Conservation (phyloP, 2,797 vertebrate species). For the Aphelocoma californica region DNA sequence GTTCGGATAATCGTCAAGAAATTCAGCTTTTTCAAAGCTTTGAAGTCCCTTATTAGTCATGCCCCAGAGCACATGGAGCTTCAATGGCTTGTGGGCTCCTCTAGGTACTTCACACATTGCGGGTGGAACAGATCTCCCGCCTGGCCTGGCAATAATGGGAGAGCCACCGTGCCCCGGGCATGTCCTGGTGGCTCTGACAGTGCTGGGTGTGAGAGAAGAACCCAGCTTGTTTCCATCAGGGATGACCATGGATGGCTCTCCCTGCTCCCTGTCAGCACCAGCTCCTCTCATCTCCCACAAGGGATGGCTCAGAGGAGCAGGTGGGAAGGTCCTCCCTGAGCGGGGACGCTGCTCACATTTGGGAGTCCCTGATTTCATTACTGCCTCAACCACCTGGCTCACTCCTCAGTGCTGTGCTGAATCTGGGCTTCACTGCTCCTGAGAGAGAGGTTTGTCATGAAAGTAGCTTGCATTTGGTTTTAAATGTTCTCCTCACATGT, state of each 20-base stretch:
- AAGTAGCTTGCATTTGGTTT: neutral
- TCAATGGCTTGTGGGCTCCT: neutral
- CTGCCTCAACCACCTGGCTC: neutral
- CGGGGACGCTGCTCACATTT: rapidly evolving
- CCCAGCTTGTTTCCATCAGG: neutral
- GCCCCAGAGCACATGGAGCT: neutral
- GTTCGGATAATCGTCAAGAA: neutral
- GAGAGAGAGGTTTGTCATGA: neutral
- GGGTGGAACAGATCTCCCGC: rapidly evolving
- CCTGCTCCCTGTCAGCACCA: neutral
- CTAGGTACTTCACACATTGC: neutral
- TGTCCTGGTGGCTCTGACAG: rapidly evolving
- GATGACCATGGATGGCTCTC: rapidly evolving
- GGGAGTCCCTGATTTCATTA: neutral
- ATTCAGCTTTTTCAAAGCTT: conserved; percentile 20
- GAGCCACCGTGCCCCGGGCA: neutral
- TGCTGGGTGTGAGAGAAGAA: rapidly evolving
- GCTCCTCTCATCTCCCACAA: rapidly evolving
- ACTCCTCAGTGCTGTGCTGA: neutral
- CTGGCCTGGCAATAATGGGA: neutral
- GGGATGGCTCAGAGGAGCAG: neutral
- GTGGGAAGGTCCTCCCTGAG: neutral
- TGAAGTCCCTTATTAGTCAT: conserved; percentile 10
- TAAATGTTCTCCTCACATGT: neutral
- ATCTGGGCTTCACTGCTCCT: neutral